phyloP scores from a whole-genome alignment of 2,113 vertebrate genomes.

The Corvus moneduloides region DNA sequence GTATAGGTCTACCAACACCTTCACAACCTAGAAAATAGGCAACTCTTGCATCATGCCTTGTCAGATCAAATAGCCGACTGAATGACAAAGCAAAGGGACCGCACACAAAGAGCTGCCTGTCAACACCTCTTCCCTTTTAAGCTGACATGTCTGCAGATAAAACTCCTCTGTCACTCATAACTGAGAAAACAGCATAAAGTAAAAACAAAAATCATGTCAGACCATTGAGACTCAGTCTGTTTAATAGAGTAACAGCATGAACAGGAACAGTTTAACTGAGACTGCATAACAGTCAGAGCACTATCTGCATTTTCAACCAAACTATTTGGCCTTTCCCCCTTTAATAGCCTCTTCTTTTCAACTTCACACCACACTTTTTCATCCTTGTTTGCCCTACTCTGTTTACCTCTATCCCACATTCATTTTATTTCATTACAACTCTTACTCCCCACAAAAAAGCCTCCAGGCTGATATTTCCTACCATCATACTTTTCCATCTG shows the following conservation, averaged over 20 bases:
- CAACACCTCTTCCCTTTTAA: not conserved
- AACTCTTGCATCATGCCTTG: not conserved
- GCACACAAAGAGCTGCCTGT: not conserved
- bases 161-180: not conserved
- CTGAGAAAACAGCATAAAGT: not conserved
- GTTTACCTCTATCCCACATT: not conserved
- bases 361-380: not conserved
- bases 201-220: not conserved
- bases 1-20: not conserved
- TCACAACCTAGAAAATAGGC: not conserved
- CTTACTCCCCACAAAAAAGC: fast-evolving
- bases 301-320: not conserved
- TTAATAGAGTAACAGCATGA: not conserved
- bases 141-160: not conserved
- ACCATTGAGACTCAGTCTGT: not conserved
- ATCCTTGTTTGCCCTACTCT: not conserved
- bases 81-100: not conserved
- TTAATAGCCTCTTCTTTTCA: not conserved
- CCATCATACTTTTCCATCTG: not conserved
- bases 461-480: not conserved
- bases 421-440: not conserved
- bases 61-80: not conserved
- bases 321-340: not conserved
- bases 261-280: not conserved
- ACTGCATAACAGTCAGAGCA: not conserved